These are phyloP conservation scores for Cyclargus thomasi DNA, from an alignment of 1,140 invertebrate genomes.

Conservation along the genomic window DNA sequence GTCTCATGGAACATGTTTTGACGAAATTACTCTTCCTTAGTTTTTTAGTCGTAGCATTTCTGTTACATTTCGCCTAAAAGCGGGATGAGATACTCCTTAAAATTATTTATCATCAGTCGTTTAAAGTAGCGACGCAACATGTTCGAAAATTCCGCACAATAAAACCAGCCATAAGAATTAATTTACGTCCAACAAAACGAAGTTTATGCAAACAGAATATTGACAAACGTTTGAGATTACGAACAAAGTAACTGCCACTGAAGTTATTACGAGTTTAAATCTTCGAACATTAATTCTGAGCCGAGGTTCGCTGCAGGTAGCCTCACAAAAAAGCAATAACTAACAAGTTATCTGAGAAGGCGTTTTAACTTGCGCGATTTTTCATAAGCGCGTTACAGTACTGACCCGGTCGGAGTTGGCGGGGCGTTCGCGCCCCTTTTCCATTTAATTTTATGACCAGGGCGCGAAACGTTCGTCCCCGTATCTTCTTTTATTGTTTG, in stretches of 20 bases:
- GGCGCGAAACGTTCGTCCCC: constrained; percentile 36
- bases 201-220: constrained; percentile 10
- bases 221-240: constrained; percentile 20
- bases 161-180: neutral
- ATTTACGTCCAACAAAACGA: neutral
- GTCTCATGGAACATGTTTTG: too few relatives aligned
- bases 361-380: constrained; percentile 50
- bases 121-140: neutral
- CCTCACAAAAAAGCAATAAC: constrained; percentile 44
- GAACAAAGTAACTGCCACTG: constrained; percentile 21
- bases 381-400: constrained; percentile 42
- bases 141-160: neutral
- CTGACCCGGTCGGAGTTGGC: constrained; percentile 36
- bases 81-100: too few relatives aligned
- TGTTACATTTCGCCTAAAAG: too few relatives aligned
- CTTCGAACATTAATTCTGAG: constrained; percentile 40
- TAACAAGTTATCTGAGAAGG: constrained; percentile 42
- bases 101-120: neutral
- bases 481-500: constrained; percentile 40
- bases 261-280: constrained; percentile 28
- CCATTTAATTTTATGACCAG: constrained; percentile 41
- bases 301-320: constrained; percentile 32
- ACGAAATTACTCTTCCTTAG: too few relatives aligned
- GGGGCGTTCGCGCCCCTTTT: constrained; percentile 31
- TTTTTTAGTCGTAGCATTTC: too few relatives aligned